Percentiles rank a stretch among this genome's conserved stretches.
phyloP scores from a whole-genome alignment of 2,888 invertebrate species.

The Platycheirus rosarum region DNA sequence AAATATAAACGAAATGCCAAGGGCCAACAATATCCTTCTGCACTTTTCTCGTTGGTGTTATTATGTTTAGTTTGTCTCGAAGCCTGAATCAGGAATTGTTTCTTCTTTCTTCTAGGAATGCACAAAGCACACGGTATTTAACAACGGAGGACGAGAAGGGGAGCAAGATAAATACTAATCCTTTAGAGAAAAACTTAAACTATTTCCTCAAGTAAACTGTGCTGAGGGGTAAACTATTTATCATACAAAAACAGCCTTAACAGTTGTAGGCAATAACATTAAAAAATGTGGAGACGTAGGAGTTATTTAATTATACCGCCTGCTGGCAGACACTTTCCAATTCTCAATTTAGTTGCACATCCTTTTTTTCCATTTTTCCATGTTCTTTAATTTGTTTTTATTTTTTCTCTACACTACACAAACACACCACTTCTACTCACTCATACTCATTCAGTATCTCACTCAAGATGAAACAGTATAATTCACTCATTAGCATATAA shows the following conservation, averaged over 20 bases:
- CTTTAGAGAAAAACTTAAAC: slow-evolving; percentile 7
- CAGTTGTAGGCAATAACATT: background rate
- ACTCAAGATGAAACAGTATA: background rate
- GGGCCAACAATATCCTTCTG: slow-evolving; percentile 59
- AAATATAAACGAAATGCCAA: slow-evolving; percentile 53
- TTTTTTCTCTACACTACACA: background rate
- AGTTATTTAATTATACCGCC: slow-evolving; percentile 46
- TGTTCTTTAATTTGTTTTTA: background rate
- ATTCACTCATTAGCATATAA: slow-evolving; percentile 62
- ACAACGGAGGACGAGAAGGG: background rate
- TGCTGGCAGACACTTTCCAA: slow-evolving; percentile 29
- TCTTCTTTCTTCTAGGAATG: slow-evolving; percentile 9
- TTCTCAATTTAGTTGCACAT: slow-evolving; percentile 36
- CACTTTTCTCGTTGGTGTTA: slow-evolving; percentile 3
- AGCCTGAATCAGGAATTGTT: slow-evolving; percentile 32
- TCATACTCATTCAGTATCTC: slow-evolving; percentile 9
- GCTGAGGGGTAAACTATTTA: slow-evolving; percentile 29
- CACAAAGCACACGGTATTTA: background rate
- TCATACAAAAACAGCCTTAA: slow-evolving; percentile 30
- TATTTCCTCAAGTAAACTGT: slow-evolving; percentile 44
- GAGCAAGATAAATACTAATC: slow-evolving; percentile 21
- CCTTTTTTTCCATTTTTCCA: background rate
- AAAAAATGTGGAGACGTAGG: slow-evolving; percentile 11
- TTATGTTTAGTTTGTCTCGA: slow-evolving; percentile 28
- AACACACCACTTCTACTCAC: background rate